Percentiles rank a stretch among this genome's conserved stretches.
Conservation (phyloP, 2,113 vertebrate genomes). For the Stigmatopora nigra region DNA sequence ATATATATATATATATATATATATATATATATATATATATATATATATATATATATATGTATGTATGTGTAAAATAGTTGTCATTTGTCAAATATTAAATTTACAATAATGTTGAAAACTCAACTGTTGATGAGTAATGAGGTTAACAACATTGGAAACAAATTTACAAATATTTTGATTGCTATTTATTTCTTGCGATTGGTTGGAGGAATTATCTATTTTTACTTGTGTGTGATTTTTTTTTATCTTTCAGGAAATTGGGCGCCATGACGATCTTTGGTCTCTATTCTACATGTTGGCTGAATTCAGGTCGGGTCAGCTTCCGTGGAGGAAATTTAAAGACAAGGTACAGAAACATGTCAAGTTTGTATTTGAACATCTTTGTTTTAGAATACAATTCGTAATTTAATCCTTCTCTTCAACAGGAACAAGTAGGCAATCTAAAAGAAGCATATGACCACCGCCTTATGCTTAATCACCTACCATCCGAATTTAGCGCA, state of each 20-base stretch:
- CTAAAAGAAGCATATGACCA: slow-evolving; percentile 96
- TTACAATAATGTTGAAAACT: background rate
- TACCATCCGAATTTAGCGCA: slow-evolving; percentile 84
- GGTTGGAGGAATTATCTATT: background rate
- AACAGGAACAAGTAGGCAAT: slow-evolving; percentile 94
- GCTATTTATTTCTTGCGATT: background rate
- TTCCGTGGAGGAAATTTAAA: slow-evolving; percentile 98
- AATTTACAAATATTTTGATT: background rate
- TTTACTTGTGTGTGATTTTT: background rate
- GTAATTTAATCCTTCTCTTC: background rate
- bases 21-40: no score
- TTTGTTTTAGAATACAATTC: background rate
- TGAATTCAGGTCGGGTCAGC: slow-evolving; percentile 91
- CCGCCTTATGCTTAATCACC: slow-evolving; percentile 92
- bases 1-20: no score
- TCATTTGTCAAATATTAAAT: background rate
- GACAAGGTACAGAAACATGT: slow-evolving; percentile 78
- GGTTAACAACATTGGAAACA: background rate
- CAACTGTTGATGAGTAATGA: background rate
- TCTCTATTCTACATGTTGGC: slow-evolving; percentile 99
- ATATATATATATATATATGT: no score
- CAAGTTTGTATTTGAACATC: no score
- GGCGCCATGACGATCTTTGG: slow-evolving; percentile 97
- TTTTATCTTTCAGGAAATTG: slow-evolving; percentile 83
- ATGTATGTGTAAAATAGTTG: background rate